A percentile compares a stretch with the other conserved stretches of the same genome.
phyloP scores from a whole-genome alignment of 2,797 vertebrate genomes.

The Eospalax fontanierii region DNA sequence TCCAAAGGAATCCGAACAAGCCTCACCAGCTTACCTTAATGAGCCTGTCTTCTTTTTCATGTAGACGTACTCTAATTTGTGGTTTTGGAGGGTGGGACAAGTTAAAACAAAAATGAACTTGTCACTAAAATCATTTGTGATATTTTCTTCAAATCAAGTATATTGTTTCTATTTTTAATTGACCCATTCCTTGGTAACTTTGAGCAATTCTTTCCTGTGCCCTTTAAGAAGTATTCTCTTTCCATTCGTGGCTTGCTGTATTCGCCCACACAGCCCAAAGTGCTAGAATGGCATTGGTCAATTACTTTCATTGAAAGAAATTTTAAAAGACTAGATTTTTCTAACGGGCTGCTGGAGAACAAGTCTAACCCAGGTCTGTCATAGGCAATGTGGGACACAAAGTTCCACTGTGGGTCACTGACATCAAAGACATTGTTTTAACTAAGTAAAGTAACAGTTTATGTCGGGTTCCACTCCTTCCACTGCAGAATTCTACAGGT shows the following conservation, averaged over 20 bases:
- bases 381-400: not conserved
- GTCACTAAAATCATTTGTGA: not conserved
- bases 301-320: not conserved
- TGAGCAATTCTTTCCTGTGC: not conserved
- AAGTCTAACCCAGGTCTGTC: not conserved
- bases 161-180: not conserved
- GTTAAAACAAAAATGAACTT: conserved; percentile 12
- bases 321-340: not conserved
- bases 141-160: not conserved
- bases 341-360: not conserved
- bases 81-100: not conserved
- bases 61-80: conserved; percentile 58
- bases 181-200: not conserved
- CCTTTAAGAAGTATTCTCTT: not conserved
- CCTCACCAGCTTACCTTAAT: conserved; percentile 62
- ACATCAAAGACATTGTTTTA: not conserved
- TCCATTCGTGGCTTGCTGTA: not conserved
- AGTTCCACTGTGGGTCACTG: not conserved
- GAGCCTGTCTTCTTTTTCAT: not conserved
- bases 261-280: not conserved
- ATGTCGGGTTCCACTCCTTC: not conserved
- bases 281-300: not conserved
- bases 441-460: not conserved
- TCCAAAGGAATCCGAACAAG: not conserved
- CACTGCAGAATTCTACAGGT: too few relatives aligned